Evolutionary conservation across 2,113 vertebrate genomes (phyloP).

Genomic region (Emydura subglobosa): DNA sequence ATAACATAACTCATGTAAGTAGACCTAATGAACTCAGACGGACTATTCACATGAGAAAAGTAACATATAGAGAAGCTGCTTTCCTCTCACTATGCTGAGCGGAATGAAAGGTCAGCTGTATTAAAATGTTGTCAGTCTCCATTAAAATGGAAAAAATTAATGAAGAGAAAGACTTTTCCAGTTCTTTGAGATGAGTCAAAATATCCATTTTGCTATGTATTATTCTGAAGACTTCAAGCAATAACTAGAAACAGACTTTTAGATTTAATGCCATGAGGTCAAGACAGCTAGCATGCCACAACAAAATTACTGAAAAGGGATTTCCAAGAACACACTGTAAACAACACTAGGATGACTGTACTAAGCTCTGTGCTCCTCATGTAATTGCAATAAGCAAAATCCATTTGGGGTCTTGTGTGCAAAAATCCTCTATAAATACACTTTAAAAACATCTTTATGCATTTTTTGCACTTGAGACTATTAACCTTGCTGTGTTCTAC

Average conservation of each 20-base stretch:
- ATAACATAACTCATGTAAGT: neutral
- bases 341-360: neutral
- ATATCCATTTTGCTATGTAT: neutral
- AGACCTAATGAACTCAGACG: neutral
- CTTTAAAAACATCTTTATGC: neutral
- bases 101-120: neutral
- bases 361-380: neutral
- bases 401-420: neutral
- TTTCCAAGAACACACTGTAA: neutral
- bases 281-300: neutral
- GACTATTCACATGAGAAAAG: neutral
- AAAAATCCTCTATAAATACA: neutral
- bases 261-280: neutral
- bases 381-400: neutral
- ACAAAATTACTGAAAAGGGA: neutral
- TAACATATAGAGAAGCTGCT: accelerated
- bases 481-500: neutral
- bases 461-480: neutral
- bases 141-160: neutral
- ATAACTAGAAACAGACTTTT: neutral
- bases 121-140: neutral
- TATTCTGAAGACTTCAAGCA: neutral
- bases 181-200: neutral
- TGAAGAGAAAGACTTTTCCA: neutral
- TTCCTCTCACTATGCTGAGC: neutral